These are phyloP conservation scores for Toxonevra muliebris DNA, from an alignment of 2,888 invertebrate species.

Conservation along the genomic window DNA sequence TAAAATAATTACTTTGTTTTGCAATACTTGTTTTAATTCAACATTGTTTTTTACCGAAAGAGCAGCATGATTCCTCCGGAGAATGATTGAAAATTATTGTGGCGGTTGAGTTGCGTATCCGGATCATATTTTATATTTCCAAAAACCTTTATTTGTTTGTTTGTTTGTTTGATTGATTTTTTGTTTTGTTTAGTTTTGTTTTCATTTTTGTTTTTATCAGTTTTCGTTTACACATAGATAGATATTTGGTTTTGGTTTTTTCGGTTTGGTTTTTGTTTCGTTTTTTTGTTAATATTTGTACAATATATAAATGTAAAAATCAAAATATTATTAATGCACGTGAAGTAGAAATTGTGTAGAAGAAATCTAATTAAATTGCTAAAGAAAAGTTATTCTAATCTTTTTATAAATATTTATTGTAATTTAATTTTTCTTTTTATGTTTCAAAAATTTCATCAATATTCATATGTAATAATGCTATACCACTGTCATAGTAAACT, in stretches of 20 bases:
- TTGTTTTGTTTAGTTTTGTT: not conserved
- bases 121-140: constrained; percentile 91
- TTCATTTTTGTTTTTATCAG: not conserved
- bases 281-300: constrained; percentile 22
- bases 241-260: constrained; percentile 5
- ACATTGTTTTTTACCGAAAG: constrained; percentile 79
- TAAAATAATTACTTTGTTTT: constrained; percentile 55
- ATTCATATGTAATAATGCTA: no score
- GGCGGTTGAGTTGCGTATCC: constrained; percentile 86
- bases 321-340: constrained; percentile 29
- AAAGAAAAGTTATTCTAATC: no score
- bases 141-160: constrained; percentile 76
- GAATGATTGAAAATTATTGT: constrained; percentile 96
- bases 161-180: constrained; percentile 30
- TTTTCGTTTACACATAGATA: not conserved
- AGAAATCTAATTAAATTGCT: no score
- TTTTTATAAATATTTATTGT: no score
- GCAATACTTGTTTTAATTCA: constrained; percentile 55
- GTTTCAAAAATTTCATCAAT: no score
- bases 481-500: no score
- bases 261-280: constrained; percentile 20
- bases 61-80: constrained; percentile 90
- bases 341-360: no score
- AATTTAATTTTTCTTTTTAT: no score
- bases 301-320: constrained; percentile 32